phyloP scores from a whole-genome alignment of 2,888 invertebrate species.

The Entomobrya proxima region DNA sequence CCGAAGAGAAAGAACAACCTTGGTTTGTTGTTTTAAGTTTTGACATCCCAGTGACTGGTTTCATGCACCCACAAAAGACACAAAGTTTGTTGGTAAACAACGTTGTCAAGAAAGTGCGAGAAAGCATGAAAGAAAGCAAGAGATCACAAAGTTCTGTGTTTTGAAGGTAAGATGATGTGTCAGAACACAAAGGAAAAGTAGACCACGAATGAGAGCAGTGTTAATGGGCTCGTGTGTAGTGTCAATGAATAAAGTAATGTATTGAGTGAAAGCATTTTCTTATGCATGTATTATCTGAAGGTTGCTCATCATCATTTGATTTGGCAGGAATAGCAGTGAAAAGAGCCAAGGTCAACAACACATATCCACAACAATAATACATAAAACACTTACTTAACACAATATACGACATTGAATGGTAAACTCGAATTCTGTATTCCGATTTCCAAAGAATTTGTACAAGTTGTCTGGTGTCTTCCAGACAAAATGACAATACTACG shows the following conservation, averaged over 20 bases:
- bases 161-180: not conserved
- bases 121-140: not conserved
- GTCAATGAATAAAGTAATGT: not conserved
- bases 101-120: not conserved
- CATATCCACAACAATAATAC: not conserved
- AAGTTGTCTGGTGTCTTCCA: too few species aligned
- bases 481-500: too few species aligned
- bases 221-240: not conserved
- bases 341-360: conserved; percentile 11
- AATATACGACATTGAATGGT: too few species aligned
- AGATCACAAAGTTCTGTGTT: not conserved
- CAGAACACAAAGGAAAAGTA: not conserved
- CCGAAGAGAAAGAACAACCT: not conserved
- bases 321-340: not conserved
- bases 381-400: not conserved
- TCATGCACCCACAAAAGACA: not conserved
- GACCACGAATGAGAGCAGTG: not conserved
- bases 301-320: not conserved
- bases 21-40: not conserved
- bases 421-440: too few species aligned
- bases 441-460: too few species aligned
- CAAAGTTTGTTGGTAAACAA: not conserved
- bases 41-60: conserved; percentile 6
- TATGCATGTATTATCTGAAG: conserved; percentile 2
- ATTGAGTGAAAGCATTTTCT: conserved; percentile 12